Percentiles rank a stretch among this genome's conserved stretches.
Conservation (phyloP, 1,140 invertebrate genomes). For the Meloidogyne floridensis region DNA sequence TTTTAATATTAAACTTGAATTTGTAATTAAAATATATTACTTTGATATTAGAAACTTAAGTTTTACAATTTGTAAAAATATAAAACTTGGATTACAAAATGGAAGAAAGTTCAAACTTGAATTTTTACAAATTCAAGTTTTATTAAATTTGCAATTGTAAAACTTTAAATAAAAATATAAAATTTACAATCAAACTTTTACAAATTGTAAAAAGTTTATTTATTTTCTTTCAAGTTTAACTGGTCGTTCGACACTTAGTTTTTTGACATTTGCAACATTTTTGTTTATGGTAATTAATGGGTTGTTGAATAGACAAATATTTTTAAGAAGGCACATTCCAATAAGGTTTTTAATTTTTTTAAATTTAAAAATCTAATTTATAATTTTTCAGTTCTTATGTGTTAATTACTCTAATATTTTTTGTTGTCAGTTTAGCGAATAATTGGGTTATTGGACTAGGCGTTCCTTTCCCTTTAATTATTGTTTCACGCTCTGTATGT, state of each 20-base stretch:
- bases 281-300: slow-evolving; percentile 88
- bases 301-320: slow-evolving; percentile 81
- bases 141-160: no score
- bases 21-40: no score
- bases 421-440: slow-evolving; percentile 85
- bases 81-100: no score
- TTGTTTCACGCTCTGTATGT: slow-evolving; percentile 88
- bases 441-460: slow-evolving; percentile 94
- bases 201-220: not conserved
- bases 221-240: slow-evolving; percentile 12
- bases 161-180: no score
- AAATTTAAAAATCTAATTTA: slow-evolving; percentile 67
- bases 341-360: slow-evolving; percentile 64
- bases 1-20: slow-evolving; percentile 71
- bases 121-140: no score
- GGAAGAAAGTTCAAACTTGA: no score
- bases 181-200: no score
- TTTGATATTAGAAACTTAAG: no score
- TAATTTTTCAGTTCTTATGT: slow-evolving; percentile 75
- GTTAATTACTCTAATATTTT: slow-evolving; percentile 84
- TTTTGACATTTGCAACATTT: slow-evolving; percentile 91
- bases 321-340: slow-evolving; percentile 74
- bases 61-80: no score
- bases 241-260: slow-evolving; percentile 70
- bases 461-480: slow-evolving; percentile 93